phyloP scores from a whole-genome alignment of 2,797 vertebrate species.

The Sebastiscus tertius region DNA sequence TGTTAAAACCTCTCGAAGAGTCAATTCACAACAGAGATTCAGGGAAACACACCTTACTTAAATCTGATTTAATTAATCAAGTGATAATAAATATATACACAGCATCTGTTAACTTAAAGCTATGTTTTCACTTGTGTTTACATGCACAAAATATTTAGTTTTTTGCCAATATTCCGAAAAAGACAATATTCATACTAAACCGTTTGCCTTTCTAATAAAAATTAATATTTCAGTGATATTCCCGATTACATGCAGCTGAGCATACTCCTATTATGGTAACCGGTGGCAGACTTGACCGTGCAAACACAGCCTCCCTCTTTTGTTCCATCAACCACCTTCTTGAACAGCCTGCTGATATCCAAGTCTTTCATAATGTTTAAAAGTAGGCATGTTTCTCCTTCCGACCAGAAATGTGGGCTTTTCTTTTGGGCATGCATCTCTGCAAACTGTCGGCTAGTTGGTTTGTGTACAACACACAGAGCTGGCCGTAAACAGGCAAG shows the following conservation, averaged over 20 bases:
- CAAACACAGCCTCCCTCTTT: neutral
- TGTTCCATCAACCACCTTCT: neutral
- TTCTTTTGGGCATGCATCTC: neutral
- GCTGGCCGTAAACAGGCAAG: rapidly evolving
- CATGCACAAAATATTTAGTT: no score
- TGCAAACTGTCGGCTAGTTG: neutral
- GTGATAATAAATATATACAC: neutral
- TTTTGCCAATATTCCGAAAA: neutral
- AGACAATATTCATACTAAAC: neutral
- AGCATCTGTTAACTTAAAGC: neutral
- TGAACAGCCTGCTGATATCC: neutral
- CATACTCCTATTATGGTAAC: neutral
- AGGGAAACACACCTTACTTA: neutral
- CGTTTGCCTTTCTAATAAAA: neutral
- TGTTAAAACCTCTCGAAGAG: neutral
- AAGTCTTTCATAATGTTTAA: neutral
- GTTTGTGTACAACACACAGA: neutral
- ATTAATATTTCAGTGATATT: neutral
- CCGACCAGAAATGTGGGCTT: neutral
- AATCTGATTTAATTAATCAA: neutral
- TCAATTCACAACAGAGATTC: neutral
- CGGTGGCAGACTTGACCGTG: neutral
- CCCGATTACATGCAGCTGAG: neutral
- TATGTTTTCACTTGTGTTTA: neutral
- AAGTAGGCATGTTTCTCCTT: neutral